Evolutionary conservation across 2,113 vertebrate genomes (phyloP), one percentile per base, ranked within the genome.

Genomic region (Hoplias malabaricus): DNA sequence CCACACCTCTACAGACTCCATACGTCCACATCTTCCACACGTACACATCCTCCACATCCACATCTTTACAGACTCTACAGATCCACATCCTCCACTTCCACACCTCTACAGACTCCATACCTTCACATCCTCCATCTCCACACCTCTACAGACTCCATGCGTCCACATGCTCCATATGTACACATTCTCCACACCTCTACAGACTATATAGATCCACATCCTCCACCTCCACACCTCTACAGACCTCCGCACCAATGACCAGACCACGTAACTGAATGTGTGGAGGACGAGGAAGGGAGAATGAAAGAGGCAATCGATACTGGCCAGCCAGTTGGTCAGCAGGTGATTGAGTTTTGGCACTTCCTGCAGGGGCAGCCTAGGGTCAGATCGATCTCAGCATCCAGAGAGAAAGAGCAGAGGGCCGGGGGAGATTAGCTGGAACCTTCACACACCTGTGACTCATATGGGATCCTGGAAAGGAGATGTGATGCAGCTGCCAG

Each of bases 251-350:
- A 53, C 21, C 34, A 46, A 33, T n/a, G n/a, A 50, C 21, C 63
- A 27, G 31, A 59, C 25, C 11, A 10, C 61, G 29, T 14, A 21
- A 13, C 29, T 27, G 73, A 67, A 56, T 46, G 56, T 62, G 62
- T 56, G 61, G 43, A 2, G 38, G 23, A 33, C 21, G 62, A 27
- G 62, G 16, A 33, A 63, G 59, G 8, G 31, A 36, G 59, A 21
- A 66, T 40, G 61, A 75, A 53, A 65, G 43, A 67, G 62, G 16
- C 23, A 21, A 67, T 56, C 33, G 14, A 56, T 67, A 42, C 4
- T 16, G 59, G 59, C 31, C 59, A 34, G 50, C 23, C 33, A 36
- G 23, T 61, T 75, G 48, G 33, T 46, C 43, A 53, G 73, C n/a
- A 19, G 31, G 8, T 74, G 42, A 46, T 31, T 38, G 59, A 6